Conservation (phyloP, 2,888 invertebrate genomes). For the Linnaemya tessellans region DNA sequence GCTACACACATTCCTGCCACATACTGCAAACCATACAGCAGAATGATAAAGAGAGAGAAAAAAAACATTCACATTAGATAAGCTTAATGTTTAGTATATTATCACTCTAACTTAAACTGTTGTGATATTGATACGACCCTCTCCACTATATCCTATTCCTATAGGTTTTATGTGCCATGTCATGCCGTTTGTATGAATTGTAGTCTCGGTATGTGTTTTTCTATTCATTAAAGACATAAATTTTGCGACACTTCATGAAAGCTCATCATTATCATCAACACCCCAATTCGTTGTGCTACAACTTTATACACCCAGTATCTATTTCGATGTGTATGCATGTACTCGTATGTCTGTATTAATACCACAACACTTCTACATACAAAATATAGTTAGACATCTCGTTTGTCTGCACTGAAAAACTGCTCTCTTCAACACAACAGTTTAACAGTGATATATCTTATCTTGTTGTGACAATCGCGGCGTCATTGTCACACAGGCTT, state of each 20-base stretch:
- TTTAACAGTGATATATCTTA: conserved; percentile 70
- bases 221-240: conserved; percentile 64
- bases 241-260: conserved; percentile 71
- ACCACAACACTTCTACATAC: not conserved
- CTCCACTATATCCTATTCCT: not conserved
- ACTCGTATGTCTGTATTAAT: not conserved
- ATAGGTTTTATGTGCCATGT: conserved; percentile 36
- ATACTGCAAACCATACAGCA: not conserved
- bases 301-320: not conserved
- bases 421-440: conserved; percentile 67
- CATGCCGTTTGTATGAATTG: not conserved
- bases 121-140: conserved; percentile 46
- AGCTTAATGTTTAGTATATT: conserved; percentile 64
- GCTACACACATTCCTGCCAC: not conserved
- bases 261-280: conserved; percentile 72
- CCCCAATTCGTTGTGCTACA: conserved; percentile 53
- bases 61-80: conserved; percentile 38
- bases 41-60: conserved; percentile 4
- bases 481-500: conserved; percentile 71
- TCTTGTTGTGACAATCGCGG: conserved; percentile 72
- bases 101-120: conserved; percentile 62
- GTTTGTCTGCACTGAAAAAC: conserved; percentile 55
- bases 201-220: conserved; percentile 11
- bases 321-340: not conserved
- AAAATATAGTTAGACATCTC: conserved; percentile 44